phyloP scores from a whole-genome alignment of 2,888 invertebrate genomes.

The Drosophila subquinaria region DNA sequence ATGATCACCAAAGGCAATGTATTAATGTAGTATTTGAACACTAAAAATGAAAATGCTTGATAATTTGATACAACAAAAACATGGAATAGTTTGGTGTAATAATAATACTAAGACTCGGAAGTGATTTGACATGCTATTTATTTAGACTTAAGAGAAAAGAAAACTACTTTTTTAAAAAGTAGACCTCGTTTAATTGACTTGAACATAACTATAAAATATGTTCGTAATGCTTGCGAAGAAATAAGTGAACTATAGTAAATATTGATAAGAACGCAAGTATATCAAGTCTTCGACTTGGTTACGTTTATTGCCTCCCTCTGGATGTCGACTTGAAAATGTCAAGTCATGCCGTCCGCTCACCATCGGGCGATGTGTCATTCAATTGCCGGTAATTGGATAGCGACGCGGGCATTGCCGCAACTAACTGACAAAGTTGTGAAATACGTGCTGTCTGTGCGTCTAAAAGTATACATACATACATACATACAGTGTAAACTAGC shows the following conservation, averaged over 20 bases:
- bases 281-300: conserved; percentile 29
- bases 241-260: background rate
- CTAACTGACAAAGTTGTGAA: conserved; percentile 61
- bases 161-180: too few species aligned
- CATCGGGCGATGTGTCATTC: conserved; percentile 57
- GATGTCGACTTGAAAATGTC: conserved; percentile 19
- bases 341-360: conserved; percentile 52
- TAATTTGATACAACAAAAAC: background rate
- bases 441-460: conserved; percentile 12
- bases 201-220: background rate
- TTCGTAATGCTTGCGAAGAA: background rate
- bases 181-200: background rate
- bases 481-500: background rate
- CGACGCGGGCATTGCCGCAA: conserved; percentile 21
- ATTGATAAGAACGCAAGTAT: conserved; percentile 14
- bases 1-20: too few species aligned
- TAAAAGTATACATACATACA: too few species aligned
- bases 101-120: too few species aligned
- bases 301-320: background rate
- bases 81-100: background rate
- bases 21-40: too few species aligned
- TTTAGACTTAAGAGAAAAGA: background rate
- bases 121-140: background rate
- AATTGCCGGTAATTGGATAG: conserved; percentile 59
- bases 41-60: too few species aligned